Percentiles rank a stretch among this genome's conserved stretches.
Evolutionary conservation across 2,113 vertebrate genomes (phyloP).

Genomic region (Benitochromis conjunctus): DNA sequence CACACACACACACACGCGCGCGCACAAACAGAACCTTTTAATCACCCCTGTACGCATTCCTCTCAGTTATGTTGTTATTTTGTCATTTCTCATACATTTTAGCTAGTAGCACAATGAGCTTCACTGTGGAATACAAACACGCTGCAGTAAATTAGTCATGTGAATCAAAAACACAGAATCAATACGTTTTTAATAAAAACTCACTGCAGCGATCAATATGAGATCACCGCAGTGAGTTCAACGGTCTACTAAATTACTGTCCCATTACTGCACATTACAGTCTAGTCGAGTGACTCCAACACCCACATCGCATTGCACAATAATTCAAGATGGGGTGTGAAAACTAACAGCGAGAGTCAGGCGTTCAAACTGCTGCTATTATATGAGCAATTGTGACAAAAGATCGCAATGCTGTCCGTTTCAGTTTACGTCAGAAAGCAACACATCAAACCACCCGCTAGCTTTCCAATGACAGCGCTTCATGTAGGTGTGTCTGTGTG

Average conservation of each 20-base stretch:
- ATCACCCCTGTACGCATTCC: not conserved
- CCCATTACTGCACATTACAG: not conserved
- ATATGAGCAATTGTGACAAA: slow-evolving; percentile 50
- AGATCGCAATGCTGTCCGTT: not conserved
- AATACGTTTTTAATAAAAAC: not conserved
- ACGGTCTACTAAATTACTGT: not conserved
- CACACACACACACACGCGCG: too few relatives aligned
- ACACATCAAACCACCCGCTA: not conserved
- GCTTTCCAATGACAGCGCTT: not conserved
- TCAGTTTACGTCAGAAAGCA: slow-evolving; percentile 17
- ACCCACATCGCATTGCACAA: slow-evolving; percentile 52
- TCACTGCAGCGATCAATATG: not conserved
- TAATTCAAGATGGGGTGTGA: slow-evolving; percentile 50
- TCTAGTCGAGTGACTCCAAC: slow-evolving; percentile 23
- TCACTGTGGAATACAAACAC: not conserved
- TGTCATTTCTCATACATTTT: not conserved
- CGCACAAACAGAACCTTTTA: not conserved
- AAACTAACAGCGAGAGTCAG: slow-evolving; percentile 8
- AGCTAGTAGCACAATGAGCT: not conserved
- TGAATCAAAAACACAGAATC: not conserved
- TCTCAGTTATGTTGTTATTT: not conserved
- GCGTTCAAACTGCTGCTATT: not conserved
- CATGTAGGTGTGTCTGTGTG: not conserved
- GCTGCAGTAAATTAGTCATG: not conserved
- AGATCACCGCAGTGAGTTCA: not conserved